phyloP scores from a whole-genome alignment of 2,113 vertebrate species.

The Melierax canorus region DNA sequence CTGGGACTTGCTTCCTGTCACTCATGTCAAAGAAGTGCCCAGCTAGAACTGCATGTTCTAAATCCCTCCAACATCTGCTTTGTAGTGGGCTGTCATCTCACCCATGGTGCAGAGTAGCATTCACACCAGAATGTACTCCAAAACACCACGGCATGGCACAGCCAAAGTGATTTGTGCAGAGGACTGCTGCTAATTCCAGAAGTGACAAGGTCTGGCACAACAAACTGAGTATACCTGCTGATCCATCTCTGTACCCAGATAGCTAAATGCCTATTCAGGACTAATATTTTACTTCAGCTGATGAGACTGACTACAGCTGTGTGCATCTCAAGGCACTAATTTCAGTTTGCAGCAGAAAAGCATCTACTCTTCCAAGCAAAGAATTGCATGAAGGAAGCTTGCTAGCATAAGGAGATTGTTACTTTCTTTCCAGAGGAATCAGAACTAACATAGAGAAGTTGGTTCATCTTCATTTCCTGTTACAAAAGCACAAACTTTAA shows the following conservation, averaged over 20 bases:
- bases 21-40: neutral
- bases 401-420: neutral
- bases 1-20: neutral
- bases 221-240: neutral
- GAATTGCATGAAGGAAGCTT: neutral
- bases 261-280: neutral
- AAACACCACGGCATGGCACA: neutral
- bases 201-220: neutral
- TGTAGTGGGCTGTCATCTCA: neutral
- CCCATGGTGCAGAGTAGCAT: neutral
- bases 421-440: neutral
- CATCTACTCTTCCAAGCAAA: neutral
- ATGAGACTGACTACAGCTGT: neutral
- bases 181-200: neutral
- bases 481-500: neutral
- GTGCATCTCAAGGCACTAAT: neutral
- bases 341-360: neutral
- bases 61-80: neutral
- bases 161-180: neutral
- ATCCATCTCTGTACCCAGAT: neutral
- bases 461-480: neutral
- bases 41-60: neutral
- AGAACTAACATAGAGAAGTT: neutral
- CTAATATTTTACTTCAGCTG: neutral
- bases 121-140: neutral